A percentile compares a stretch with the other conserved stretches of the same genome.
Evolutionary conservation across 2,113 vertebrate genomes (phyloP).

Genomic region (Gracilinanus agilis): DNA sequence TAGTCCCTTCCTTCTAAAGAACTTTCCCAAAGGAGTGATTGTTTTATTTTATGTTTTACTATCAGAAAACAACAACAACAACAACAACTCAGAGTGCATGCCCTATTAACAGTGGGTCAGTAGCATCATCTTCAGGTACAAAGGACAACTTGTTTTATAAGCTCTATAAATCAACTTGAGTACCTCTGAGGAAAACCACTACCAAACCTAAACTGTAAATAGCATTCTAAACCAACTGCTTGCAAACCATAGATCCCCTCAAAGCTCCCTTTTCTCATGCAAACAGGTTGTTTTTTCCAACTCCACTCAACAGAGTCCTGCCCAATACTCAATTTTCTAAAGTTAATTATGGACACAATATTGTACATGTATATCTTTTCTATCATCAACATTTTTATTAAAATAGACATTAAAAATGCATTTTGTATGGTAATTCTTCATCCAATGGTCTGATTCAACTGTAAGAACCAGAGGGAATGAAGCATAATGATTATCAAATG

Average conservation of each 20-base stretch:
- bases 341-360: background rate
- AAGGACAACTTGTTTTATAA: constrained; percentile 41
- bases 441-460: constrained; percentile 10
- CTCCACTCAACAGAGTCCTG: constrained; percentile 20
- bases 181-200: background rate
- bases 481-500: background rate
- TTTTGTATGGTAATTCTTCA: constrained; percentile 16
- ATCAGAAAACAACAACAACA: constrained; percentile 33
- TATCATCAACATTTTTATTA: constrained; percentile 2
- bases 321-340: constrained; percentile 21
- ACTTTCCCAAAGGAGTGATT: constrained; percentile 54
- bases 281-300: background rate
- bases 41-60: constrained; percentile 70
- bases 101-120: constrained; percentile 57
- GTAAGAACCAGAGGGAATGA: constrained; percentile 31
- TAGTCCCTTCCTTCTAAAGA: background rate
- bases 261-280: constrained; percentile 2
- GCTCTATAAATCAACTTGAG: constrained; percentile 57
- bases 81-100: background rate
- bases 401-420: constrained; percentile 34
- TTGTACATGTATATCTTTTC: background rate
- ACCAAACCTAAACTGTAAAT: background rate
- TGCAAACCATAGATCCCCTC: background rate
- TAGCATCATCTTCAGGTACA: constrained; percentile 56
- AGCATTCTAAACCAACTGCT: constrained; percentile 39